These are phyloP conservation scores for Cybosia mesomella DNA, from an alignment of 2,888 invertebrate genomes.

Conservation along the genomic window DNA sequence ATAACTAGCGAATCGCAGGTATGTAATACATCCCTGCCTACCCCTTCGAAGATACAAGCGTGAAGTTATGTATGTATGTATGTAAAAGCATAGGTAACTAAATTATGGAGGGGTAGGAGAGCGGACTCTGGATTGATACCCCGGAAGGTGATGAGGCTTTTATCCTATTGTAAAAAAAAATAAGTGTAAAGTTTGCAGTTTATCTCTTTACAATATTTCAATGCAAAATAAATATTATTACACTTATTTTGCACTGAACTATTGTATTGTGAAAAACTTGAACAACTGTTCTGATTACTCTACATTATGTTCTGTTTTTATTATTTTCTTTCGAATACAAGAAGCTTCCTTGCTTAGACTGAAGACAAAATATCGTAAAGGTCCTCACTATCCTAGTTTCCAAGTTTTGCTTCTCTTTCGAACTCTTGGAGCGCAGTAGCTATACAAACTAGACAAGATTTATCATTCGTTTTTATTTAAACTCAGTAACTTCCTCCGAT, in stretches of 20 bases:
- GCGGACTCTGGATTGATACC: too few relatives aligned
- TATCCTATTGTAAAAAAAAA: background rate
- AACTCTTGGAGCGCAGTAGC: constrained; percentile 26
- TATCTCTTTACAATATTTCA: background rate
- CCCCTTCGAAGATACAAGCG: too few relatives aligned
- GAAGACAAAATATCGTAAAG: constrained; percentile 15
- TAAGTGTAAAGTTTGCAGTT: background rate
- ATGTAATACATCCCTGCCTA: too few relatives aligned
- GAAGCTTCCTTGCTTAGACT: constrained; percentile 11
- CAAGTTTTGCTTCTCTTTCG: constrained; percentile 10
- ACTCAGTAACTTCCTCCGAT: constrained; percentile 36
- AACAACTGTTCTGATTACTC: constrained; percentile 33
- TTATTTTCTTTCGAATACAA: constrained; percentile 10
- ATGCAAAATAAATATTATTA: background rate
- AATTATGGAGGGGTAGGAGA: too few relatives aligned
- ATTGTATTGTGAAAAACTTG: background rate
- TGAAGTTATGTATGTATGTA: too few relatives aligned
- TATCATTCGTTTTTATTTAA: constrained; percentile 29
- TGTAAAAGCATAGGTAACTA: too few relatives aligned
- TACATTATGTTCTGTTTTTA: background rate
- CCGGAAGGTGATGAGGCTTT: too few relatives aligned
- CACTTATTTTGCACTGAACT: too few relatives aligned
- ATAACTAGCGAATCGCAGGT: too few relatives aligned
- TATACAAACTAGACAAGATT: constrained; percentile 34
- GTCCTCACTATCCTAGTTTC: constrained; percentile 17